Percentiles rank a stretch among this genome's conserved stretches.
Evolutionary conservation across 2,113 vertebrate species (phyloP).

Genomic region (Rhea pennata): DNA sequence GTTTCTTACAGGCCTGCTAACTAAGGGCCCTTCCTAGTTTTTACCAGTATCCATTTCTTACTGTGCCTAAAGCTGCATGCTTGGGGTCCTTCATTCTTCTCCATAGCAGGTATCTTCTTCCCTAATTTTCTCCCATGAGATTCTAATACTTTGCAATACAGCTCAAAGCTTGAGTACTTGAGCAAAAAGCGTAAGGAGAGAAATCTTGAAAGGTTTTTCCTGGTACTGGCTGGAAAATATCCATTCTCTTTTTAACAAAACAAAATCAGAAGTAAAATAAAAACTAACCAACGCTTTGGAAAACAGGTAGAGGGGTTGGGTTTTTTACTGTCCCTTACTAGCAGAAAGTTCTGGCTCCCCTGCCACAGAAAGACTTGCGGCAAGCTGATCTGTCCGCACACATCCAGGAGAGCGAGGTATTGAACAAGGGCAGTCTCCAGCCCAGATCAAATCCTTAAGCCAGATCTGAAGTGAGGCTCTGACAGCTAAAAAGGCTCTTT

Average conservation of each 20-base stretch:
- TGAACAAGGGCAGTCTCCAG: not conserved
- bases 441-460: not conserved
- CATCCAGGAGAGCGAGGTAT: not conserved
- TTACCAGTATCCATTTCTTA: not conserved
- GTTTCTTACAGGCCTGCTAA: not conserved
- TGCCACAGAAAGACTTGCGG: not conserved
- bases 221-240: not conserved
- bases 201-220: not conserved
- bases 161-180: not conserved
- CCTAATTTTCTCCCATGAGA: not conserved
- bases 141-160: not conserved
- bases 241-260: not conserved
- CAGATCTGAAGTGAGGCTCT: not conserved
- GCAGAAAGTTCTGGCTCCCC: not conserved
- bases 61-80: not conserved
- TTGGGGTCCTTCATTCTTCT: not conserved
- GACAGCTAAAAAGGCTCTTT: not conserved
- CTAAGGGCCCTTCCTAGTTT: not conserved
- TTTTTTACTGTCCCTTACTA: not conserved
- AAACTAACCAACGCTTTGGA: not conserved
- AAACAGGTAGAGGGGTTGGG: accelerated
- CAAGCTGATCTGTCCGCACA: not conserved
- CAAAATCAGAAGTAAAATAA: not conserved
- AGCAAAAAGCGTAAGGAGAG: not conserved
- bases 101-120: not conserved